Evolutionary conservation across 2,888 invertebrate genomes (phyloP).

Genomic region (Parelbella ahira): DNA sequence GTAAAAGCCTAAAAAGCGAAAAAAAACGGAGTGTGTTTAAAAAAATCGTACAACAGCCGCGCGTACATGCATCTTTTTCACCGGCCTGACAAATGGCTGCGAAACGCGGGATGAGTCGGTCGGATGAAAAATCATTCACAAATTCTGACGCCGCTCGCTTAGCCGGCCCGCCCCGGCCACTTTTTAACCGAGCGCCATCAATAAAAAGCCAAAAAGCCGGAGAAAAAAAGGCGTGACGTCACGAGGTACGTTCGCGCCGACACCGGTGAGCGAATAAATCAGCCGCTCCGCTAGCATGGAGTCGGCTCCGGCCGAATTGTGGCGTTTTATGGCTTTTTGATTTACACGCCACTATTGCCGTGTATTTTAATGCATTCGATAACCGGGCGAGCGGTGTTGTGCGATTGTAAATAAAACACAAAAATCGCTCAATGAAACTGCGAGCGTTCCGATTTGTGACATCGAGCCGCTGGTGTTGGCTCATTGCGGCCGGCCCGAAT

Average conservation of each 20-base stretch:
- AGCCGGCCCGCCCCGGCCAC: conserved; percentile 58
- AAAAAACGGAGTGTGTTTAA: conserved; percentile 45
- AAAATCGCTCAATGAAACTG: conserved; percentile 36
- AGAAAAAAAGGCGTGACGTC: conserved; percentile 69
- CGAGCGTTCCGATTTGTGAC: conserved; percentile 28
- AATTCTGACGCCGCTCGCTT: conserved; percentile 68
- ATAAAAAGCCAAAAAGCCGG: conserved; percentile 65
- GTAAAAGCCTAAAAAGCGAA: conserved; percentile 77
- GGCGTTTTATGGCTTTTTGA: conserved; percentile 66
- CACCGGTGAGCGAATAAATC: conserved; percentile 72
- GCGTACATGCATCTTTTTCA: conserved; percentile 75
- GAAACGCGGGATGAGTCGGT: conserved; percentile 66
- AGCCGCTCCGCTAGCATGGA: conserved; percentile 64
- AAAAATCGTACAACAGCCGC: conserved; percentile 44
- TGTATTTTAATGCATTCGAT: conserved; percentile 52
- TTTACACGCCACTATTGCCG: conserved; percentile 60
- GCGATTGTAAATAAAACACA: conserved; percentile 40
- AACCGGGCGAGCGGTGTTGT: conserved; percentile 32
- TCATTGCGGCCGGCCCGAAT: conserved; percentile 19
- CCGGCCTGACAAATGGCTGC: conserved; percentile 76
- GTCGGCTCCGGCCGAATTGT: conserved; percentile 64
- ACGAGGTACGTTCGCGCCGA: conserved; percentile 73
- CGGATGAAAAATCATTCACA: conserved; percentile 76
- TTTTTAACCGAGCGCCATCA: conserved; percentile 75
- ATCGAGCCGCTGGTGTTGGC: conserved; percentile 17